Conservation (phyloP, 2,797 vertebrate species). For the Cheirogaleus major region DNA sequence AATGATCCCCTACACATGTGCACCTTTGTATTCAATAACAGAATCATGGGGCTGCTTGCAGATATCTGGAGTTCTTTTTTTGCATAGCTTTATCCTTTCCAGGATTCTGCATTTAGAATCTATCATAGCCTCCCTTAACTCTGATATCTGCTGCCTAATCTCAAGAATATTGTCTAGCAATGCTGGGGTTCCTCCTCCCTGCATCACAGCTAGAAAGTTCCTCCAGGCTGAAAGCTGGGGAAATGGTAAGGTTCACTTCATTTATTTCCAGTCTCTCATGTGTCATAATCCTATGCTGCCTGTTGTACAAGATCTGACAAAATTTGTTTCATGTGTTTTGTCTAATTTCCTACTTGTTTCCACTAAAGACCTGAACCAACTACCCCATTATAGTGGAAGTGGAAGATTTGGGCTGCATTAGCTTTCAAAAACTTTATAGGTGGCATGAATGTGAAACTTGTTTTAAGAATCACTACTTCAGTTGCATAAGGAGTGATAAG, state of each 20-base stretch:
- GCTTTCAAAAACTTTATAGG: background rate
- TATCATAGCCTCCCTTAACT: background rate
- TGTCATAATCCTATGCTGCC: too few relatives aligned
- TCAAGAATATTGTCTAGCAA: background rate
- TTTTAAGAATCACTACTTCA: background rate
- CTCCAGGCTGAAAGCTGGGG: background rate
- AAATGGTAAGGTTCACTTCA: background rate
- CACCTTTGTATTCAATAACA: background rate
- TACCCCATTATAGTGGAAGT: background rate
- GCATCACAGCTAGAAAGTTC: background rate
- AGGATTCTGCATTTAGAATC: background rate
- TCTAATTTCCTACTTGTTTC: background rate
- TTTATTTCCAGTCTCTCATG: background rate
- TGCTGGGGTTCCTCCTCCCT: background rate
- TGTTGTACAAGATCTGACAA: background rate
- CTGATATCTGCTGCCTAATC: background rate
- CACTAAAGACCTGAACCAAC: background rate
- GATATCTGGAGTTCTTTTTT: background rate
- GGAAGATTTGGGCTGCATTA: background rate
- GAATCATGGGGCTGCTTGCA: background rate
- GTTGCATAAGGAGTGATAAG: slow-evolving; percentile 5
- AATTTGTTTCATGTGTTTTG: background rate
- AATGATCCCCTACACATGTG: background rate
- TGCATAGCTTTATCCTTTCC: background rate
- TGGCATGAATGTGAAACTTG: background rate